Percentiles rank a stretch among this genome's conserved stretches.
Evolutionary conservation across 2,797 vertebrate species (phyloP).

Genomic region (Enteromius afrohamiltoni): DNA sequence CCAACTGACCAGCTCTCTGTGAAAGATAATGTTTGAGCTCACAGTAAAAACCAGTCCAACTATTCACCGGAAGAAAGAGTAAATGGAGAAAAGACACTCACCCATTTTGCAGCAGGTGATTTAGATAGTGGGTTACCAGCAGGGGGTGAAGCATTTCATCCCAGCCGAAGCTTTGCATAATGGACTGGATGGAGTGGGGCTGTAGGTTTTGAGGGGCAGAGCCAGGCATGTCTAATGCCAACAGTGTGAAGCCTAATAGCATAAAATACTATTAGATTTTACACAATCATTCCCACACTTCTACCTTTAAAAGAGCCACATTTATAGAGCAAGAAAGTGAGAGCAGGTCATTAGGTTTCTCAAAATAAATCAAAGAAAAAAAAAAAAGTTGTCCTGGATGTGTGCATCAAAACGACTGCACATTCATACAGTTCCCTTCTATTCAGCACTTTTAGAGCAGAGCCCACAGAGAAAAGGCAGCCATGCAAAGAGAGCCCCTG

Average conservation of each 20-base stretch:
- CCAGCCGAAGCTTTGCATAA: slow-evolving; percentile 94
- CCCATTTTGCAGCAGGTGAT: slow-evolving; percentile 92
- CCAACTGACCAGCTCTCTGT: slow-evolving; percentile 83
- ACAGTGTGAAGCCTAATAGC: slow-evolving; percentile 88
- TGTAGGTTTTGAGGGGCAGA: slow-evolving; percentile 91
- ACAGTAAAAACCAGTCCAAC: not conserved
- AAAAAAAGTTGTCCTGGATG: not conserved
- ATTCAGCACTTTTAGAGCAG: slow-evolving; percentile 40
- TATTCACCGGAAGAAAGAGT: not conserved
- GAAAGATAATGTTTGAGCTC: not conserved
- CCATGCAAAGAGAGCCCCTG: slow-evolving; percentile 36
- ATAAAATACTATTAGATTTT: slow-evolving; percentile 14
- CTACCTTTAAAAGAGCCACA: not conserved
- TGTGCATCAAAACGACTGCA: slow-evolving; percentile 27
- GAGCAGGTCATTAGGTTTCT: not conserved
- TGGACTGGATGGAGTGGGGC: slow-evolving; percentile 86
- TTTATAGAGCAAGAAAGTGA: not conserved
- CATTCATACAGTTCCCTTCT: slow-evolving; percentile 3
- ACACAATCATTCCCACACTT: slow-evolving; percentile 1
- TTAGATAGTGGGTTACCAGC: slow-evolving; percentile 90
- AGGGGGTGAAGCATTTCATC: slow-evolving; percentile 92
- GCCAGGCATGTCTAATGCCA: slow-evolving; percentile 89
- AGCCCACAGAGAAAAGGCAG: slow-evolving; percentile 42
- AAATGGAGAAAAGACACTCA: slow-evolving; percentile 47
- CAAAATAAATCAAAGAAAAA: not conserved